phyloP scores from a whole-genome alignment of 1,140 invertebrate genomes.

The Lasioglossum baleicum region DNA sequence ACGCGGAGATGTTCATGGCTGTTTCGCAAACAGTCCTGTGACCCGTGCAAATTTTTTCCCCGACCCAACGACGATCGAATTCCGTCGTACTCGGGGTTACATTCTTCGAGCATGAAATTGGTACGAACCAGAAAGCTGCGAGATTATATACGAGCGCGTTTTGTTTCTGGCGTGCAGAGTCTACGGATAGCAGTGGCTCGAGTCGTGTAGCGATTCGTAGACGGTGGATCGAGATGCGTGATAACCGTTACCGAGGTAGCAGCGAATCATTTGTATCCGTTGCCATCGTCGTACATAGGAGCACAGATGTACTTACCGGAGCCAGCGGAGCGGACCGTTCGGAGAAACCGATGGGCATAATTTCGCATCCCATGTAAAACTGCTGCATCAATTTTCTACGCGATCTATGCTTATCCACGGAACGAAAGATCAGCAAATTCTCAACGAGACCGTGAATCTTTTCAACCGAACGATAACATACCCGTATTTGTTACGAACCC shows the following conservation, averaged over 20 bases:
- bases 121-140: neutral
- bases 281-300: neutral
- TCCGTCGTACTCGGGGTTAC: neutral
- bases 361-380: conserved; percentile 18
- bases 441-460: neutral
- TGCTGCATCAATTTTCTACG: neutral
- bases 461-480: no score
- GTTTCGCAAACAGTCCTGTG: no score
- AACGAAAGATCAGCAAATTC: neutral
- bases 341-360: conserved; percentile 14
- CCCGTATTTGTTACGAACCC: no score
- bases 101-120: no score
- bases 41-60: no score
- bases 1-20: no score
- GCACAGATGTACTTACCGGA: neutral
- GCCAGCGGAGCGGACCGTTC: neutral
- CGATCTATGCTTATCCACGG: neutral
- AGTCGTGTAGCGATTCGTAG: neutral
- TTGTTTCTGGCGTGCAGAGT: neutral
- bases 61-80: neutral
- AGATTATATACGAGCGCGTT: neutral
- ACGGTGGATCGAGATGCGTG: conserved; percentile 2
- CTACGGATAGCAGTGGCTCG: neutral
- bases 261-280: neutral
- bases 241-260: neutral